A percentile compares a stretch with the other conserved stretches of the same genome.
Conservation (phyloP, 1,140 invertebrate species). For the Neoseiulus cucumeris region DNA sequence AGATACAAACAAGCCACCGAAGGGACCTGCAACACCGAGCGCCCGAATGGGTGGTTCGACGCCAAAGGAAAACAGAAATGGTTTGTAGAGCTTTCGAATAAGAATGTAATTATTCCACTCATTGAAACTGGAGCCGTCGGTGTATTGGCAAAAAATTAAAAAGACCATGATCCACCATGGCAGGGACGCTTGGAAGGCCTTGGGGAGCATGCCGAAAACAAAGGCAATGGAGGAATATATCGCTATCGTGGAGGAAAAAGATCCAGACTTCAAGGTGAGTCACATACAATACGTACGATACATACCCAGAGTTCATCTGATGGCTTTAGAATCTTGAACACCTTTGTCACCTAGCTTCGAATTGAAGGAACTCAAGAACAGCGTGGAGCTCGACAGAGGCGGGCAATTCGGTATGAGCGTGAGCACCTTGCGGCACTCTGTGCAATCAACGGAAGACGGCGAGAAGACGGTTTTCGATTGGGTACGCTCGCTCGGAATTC, state of each 20-base stretch:
- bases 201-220: not conserved
- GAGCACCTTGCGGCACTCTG: not conserved
- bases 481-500: not conserved
- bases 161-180: too few species aligned
- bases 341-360: not conserved
- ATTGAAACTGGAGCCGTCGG: too few species aligned
- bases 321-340: too few species aligned
- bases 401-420: not conserved
- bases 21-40: not conserved
- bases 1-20: slow-evolving; percentile 9
- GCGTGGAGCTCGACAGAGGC: not conserved
- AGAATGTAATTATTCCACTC: too few species aligned
- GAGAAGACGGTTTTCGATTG: slow-evolving; percentile 1
- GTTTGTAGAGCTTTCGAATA: not conserved
- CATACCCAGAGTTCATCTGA: not conserved
- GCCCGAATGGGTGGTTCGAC: not conserved
- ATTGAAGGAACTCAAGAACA: not conserved
- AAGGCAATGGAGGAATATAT: not conserved
- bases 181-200: not conserved
- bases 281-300: not conserved
- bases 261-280: slow-evolving; percentile 4
- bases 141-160: too few species aligned
- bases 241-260: not conserved
- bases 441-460: not conserved
- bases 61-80: not conserved